Evolutionary conservation across 1,140 invertebrate species (phyloP).

Genomic region (Cryptotermes secundus): DNA sequence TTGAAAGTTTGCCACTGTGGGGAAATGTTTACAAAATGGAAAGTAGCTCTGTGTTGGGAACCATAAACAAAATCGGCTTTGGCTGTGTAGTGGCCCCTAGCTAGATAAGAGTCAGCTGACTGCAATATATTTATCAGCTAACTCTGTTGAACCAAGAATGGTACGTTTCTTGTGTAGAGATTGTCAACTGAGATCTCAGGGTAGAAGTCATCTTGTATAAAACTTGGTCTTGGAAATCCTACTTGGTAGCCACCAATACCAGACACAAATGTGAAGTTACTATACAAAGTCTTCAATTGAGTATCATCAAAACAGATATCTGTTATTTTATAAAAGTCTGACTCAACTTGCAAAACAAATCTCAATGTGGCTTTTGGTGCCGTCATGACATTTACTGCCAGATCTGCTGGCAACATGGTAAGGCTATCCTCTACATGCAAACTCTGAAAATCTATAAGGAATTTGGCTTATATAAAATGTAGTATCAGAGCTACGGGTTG

Average conservation of each 20-base stretch:
- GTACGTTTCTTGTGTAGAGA: constrained; percentile 37
- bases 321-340: constrained; percentile 36
- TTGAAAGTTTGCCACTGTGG: constrained; percentile 54
- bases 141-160: constrained; percentile 43
- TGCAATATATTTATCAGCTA: constrained; percentile 45
- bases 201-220: constrained; percentile 41
- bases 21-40: constrained; percentile 50
- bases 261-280: constrained; percentile 34
- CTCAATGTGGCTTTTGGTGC: constrained; percentile 36
- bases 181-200: constrained; percentile 37
- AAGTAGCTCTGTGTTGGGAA: constrained; percentile 46
- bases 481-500: constrained; percentile 23
- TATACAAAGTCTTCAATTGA: constrained; percentile 34
- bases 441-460: constrained; percentile 31
- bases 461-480: constrained; percentile 5
- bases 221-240: constrained; percentile 36
- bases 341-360: constrained; percentile 31
- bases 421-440: constrained; percentile 28
- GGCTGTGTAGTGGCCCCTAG: constrained; percentile 49
- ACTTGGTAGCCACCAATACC: constrained; percentile 33
- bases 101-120: constrained; percentile 40
- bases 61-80: constrained; percentile 48
- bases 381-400: constrained; percentile 34
- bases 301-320: constrained; percentile 39
- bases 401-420: constrained; percentile 32